Conservation (phyloP, 1,140 invertebrate species). For the Pachyrhynchus sulphureomaculatus region DNA sequence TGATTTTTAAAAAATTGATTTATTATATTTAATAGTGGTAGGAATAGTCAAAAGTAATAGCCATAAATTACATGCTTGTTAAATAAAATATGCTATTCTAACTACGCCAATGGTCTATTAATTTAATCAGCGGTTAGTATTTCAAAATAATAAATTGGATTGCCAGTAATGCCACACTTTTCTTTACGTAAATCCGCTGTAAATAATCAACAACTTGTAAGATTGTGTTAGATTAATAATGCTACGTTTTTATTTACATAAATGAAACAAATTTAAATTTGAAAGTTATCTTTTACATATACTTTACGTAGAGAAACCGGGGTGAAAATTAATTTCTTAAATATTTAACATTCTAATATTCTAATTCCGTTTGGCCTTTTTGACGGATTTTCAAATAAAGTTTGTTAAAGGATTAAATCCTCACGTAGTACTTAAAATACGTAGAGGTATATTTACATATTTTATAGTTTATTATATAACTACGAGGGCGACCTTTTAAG, state of each 20-base stretch:
- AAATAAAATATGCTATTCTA: too few relatives aligned
- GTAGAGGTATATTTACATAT: neutral
- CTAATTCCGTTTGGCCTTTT: slow-evolving; percentile 11
- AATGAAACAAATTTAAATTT: slow-evolving; percentile 16
- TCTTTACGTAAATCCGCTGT: slow-evolving; percentile 9
- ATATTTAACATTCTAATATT: slow-evolving; percentile 12
- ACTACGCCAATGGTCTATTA: too few relatives aligned
- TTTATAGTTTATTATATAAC: neutral
- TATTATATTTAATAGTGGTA: too few relatives aligned
- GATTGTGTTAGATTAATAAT: slow-evolving; percentile 14
- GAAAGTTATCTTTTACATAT: slow-evolving; percentile 4
- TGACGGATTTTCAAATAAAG: neutral
- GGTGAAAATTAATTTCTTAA: slow-evolving; percentile 7
- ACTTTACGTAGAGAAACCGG: slow-evolving; percentile 9
- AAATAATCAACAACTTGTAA: slow-evolving; percentile 12
- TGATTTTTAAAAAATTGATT: too few relatives aligned
- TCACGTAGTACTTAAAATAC: too few relatives aligned
- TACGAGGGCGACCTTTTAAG: too few relatives aligned
- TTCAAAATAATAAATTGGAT: too few relatives aligned
- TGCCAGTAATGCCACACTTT: too few relatives aligned
- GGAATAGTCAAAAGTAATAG: too few relatives aligned
- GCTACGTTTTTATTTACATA: slow-evolving; percentile 11
- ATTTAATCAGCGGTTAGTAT: too few relatives aligned
- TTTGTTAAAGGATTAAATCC: neutral
- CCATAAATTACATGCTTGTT: too few relatives aligned